phyloP scores from a whole-genome alignment of 2,113 vertebrate species.

The Ancistrus triradiatus region DNA sequence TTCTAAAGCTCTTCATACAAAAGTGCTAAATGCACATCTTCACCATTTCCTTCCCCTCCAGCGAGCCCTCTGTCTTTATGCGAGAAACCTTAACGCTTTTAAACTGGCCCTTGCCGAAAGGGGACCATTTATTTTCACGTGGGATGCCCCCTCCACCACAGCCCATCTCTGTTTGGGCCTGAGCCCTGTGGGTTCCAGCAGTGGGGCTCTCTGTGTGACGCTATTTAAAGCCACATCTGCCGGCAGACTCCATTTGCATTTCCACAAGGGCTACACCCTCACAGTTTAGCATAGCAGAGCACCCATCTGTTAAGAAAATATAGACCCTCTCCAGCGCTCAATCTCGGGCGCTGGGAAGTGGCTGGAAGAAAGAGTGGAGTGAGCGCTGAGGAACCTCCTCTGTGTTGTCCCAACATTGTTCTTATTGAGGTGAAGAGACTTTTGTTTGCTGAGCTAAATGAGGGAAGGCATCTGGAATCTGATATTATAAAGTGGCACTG shows the following conservation, averaged over 20 bases:
- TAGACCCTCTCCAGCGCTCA: conserved; percentile 43
- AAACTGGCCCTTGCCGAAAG: conserved; percentile 39
- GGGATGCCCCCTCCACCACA: conserved; percentile 38
- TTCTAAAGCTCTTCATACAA: conserved; percentile 36
- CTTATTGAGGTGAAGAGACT: conserved; percentile 19
- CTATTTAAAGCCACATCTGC: conserved; percentile 60
- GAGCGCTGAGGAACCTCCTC: conserved; percentile 27
- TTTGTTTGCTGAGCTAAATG: conserved; percentile 10
- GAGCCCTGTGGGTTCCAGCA: conserved; percentile 46
- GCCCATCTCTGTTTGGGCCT: conserved; percentile 27
- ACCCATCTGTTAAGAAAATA: conserved; percentile 50
- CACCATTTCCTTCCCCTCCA: conserved; percentile 42
- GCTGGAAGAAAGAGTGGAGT: conserved; percentile 31
- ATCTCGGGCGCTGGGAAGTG: conserved; percentile 23
- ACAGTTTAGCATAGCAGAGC: conserved; percentile 43
- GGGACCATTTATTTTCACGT: conserved; percentile 42
- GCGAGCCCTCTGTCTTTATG: conserved; percentile 34
- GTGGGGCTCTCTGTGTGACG: conserved; percentile 46
- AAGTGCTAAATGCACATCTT: conserved; percentile 44
- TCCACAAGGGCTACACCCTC: conserved; percentile 46
- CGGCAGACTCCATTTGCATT: conserved; percentile 49
- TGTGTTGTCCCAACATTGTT: conserved; percentile 28
- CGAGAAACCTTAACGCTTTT: conserved; percentile 31
- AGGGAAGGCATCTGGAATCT: conserved; percentile 14
- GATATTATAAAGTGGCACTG: conserved; percentile 2